Evolutionary conservation across 2,113 vertebrate species (phyloP), one percentile per base, ranked within the genome.

Genomic region (Formicarius rufipectus): DNA sequence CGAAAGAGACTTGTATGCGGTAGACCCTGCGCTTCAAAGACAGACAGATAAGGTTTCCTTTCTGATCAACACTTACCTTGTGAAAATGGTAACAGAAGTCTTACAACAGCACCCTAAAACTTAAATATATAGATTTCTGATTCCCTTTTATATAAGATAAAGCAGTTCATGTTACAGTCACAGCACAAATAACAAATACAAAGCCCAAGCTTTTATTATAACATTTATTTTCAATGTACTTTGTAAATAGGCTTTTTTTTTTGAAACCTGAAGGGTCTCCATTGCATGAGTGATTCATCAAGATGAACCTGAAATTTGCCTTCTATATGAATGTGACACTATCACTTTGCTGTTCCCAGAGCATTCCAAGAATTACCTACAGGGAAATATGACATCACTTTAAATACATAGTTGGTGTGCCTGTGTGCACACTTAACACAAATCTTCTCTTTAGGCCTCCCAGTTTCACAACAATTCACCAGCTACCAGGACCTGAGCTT

Each of bases 41-140:
- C 83, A 90, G 76, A 56, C 21, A 86, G 89, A 84, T 95, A 89
- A 69, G 23, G 62, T 95, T 96, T 95, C 94, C 80, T 86, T 77
- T 89, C 79, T 82, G 68, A 90, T 62, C 62, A 94, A 84, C 64
- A 66, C 50, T 86, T 78, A 75, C n/a, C 92, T 85, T 52, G 53
- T 3, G 3, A 92, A 95, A 89, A 77, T 39, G 45, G 37, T 94
- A 94, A 82, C 0, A 64, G 27, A 27, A 93, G 42, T 28, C 60
- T 93, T 81, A 66, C 27, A 79, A 82, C 25, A 25, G n/a, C 73
- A 90, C 76, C 88, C 49, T 90, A 96, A 96, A 96, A 72, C 56
- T 91, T 50, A 83, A 78, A 92, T 72, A 86, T 76, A 89, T 56
- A 89, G 50, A 27, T 88, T 92, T 90, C 21, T 8, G 9, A 53